Base-by-base conservation (phyloP, 2,113 vertebrate species). In the Puma concolor region DNA sequence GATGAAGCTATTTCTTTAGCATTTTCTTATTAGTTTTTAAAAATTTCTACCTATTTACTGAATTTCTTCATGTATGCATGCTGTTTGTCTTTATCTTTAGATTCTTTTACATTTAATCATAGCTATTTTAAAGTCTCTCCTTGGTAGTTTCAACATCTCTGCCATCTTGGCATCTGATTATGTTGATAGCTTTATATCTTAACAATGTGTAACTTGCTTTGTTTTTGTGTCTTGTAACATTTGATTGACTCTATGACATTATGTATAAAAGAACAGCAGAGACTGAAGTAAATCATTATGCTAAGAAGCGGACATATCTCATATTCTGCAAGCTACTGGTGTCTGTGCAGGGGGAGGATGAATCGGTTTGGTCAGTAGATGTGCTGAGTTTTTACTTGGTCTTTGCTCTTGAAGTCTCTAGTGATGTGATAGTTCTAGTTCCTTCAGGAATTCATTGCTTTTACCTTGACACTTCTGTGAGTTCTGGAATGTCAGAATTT, bases 141-240 rank as follows among this genome's bases (percentile, higher is more conserved):
- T 66, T 66, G 66, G 50, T 87, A 29, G 48, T 41, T 88, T 76
- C 13, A 76, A 4, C 7, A 52, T 85, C 36, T 83, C 29, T 95
- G 21, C 27, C 36, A 23, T 94, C 36, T 94, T 13, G 31, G 29
- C 36, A 27, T 96, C 86, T 85, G 19, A 64, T 95, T 95, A 44
- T 91, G 4, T 86, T n/a, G 41, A n/a, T 86, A 69, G 41, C 6
- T 82, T 82, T 88, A 17, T 85, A 64, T 83, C 48, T 95, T 97
- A 77, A 95, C n/a, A 84, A 2, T 93, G 6, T 12, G 6, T 86
- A 48, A 23, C 13, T 88, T 91, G 23, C 19, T 76, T 88, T 82
- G 7, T 57, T 79, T 93, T 60, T 67, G 13, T 93, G 41, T 89
- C 36, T 91, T 84, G 2, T 57, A 50, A 79, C 72, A 84, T 91